Evolutionary conservation across 2,797 vertebrate genomes (phyloP), one percentile per base, ranked within the genome.

Genomic region (Sphaeramia orbicularis): DNA sequence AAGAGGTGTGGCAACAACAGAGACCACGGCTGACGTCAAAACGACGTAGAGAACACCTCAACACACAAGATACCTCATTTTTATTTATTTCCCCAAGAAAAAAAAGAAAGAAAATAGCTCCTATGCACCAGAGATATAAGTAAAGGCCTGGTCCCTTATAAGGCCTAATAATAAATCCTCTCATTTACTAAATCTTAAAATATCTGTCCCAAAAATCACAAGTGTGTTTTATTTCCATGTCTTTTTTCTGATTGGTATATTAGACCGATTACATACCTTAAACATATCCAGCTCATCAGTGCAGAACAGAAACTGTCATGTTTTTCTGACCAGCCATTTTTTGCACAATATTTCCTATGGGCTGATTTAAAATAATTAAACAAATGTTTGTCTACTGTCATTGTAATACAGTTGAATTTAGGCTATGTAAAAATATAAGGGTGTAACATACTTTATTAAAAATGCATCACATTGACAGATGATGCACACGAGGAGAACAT

Each of bases 1-100:
- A 94, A 92, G 96, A 99, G 97, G 97, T 99, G 94, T 93, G 81
- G 52, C 76, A 14, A 32, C 37, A 45, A 27, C 62, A 1, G 40
- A 10, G 8, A 10, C 12, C 10, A 0, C 51, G 4, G 2, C 42
- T 74, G 71, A 79, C 74, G 70, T 63, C 19, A 32, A 41, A 7
- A 52, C 36, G 14, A 30, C 36, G 48, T 38, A 65, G 37, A 10
- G 49, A 42, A 43, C 10, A 54, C 37, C 18, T 21, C 40, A 0
- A 48, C 3, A 50, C 47, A 10, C 60, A 3, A 10, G 41, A 52
- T 50, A 55, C 43, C 41, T 21, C 35, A 10, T 4, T 13, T 2
- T 13, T 9, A 32, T 61, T 65, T 41, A 32, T 32, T 32, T 32
- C 30, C 30, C 7, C 38, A 7, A 9, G 1, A 35, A 32, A 24